Base-by-base conservation (phyloP, 2,888 invertebrate species). In the Caenorhabditis sp. region DNA sequence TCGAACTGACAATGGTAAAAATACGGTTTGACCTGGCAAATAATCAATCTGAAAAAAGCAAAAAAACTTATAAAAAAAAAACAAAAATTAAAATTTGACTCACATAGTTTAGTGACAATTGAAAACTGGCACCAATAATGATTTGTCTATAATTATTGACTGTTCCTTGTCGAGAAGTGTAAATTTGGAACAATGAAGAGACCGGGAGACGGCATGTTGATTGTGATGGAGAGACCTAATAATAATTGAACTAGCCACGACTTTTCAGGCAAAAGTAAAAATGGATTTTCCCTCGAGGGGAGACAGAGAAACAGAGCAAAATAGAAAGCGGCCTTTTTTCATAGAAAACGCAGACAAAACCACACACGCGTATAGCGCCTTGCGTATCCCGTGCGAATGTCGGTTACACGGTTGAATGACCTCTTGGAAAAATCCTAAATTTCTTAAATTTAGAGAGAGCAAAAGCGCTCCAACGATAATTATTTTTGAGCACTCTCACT, bases 91-190 rank as follows among this genome's bases (percentile, higher is more conserved):
- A n/a, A n/a, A n/a, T n/a, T 26, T 21, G 19, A 49, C 62, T 24
- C 1, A 71, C 69, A 57, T 66, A 61, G 37, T 69, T 66, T 5
- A 74, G 43, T 17, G 54, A 36, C 4, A 74, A n/a, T 12, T 64
- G 62, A 12, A 66, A 36, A 24, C 50, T 69, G 21, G 59, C 74
- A n/a, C 69, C 66, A 5, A 74, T 63, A 26, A 74, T 61, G 0
- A 74, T 50, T 31, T 64, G 50, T 3, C 63, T 24, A 61, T 51
- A 74, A 36, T 63, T 43, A 21, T 61, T 69, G 1, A 66, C 66
- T 1, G 74, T 57, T 53, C 74, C 74, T 58, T 69, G 66, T 53
- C 63, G 66, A 5, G 74, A 50, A 26, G 61, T 37, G 21, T 69
- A 68, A 27, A 74, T 67, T 43, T 69, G 66, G 17, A 74, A 58